Evolutionary conservation across 2,888 invertebrate species (phyloP), one percentile per base, ranked within the genome.

Genomic region (Craniophora ligustri): DNA sequence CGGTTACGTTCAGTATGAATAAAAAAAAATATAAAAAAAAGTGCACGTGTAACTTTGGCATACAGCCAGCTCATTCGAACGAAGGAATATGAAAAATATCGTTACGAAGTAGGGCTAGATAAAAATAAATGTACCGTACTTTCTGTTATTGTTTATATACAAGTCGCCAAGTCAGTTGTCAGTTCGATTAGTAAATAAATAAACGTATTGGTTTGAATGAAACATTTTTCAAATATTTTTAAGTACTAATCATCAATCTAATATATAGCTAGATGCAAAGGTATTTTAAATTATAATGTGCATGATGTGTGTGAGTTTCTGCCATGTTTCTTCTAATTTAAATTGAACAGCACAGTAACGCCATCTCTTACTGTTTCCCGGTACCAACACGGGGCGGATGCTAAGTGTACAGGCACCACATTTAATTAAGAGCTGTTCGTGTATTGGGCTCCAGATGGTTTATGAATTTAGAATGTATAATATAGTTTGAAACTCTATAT

Each of bases 11-110:
- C 55, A 38, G 58, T 41, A 60, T 48, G 46, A 64, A 67, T 51
- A 63, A 68, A 66, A 62, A 69, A 66, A 67, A 63, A 67, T 58
- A 67, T 58, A 51, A 53, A 63, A 57, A 67, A 74, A 75, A 75
- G 70, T 75, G 76, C 81, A 76, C 73, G 66, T 36, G 48, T 45
- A 60, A 42, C 8, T 50, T 51, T 79, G 81, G 79, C 72, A 41
- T 19, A 48, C 19, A 39, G 81, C 81, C 81, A 78, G 57, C 65
- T 63, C 66, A 67, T 73, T 70, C 56, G 51, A 67, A 63, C 63
- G 57, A 41, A 45, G 47, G 72, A 58, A 68, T 72, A 69, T 48
- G 53, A 57, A 68, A 74, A 75, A 71, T 61, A 59, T 65, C 63
- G 62, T 63, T 68, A 70, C 65, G 49, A 59, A 63, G 49, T 53